Conservation (phyloP, 2,888 invertebrate genomes). For the Sinhomidia bicolor region DNA sequence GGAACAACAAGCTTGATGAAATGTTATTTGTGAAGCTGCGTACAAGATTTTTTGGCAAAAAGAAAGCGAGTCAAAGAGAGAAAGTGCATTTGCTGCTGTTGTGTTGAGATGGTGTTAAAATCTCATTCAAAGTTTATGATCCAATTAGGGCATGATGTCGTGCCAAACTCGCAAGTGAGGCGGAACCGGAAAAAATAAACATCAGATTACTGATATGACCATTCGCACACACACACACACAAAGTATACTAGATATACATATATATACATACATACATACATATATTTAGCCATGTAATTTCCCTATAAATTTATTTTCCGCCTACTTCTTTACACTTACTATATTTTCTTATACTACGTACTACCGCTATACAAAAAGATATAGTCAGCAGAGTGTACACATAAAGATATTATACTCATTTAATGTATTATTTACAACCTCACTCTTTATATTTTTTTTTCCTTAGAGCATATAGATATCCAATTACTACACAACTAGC, state of each 20-base stretch:
- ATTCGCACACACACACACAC: not conserved
- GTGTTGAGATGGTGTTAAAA: slow-evolving; percentile 69
- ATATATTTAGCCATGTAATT: too few relatives aligned
- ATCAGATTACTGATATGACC: slow-evolving; percentile 46
- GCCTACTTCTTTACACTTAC: too few relatives aligned
- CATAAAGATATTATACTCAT: slow-evolving; percentile 15
- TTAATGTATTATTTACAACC: slow-evolving; percentile 40
- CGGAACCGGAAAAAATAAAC: slow-evolving; percentile 69
- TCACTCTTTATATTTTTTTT: slow-evolving; percentile 11
- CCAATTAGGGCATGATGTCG: slow-evolving; percentile 72
- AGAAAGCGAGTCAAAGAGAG: slow-evolving; percentile 8
- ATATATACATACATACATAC: not conserved
- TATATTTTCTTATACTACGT: too few relatives aligned
- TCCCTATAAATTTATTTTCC: too few relatives aligned
- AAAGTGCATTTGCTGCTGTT: slow-evolving; percentile 24
- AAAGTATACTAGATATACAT: not conserved
- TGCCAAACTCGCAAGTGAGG: slow-evolving; percentile 73
- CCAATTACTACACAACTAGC: not conserved
- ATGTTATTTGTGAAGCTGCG: not conserved
- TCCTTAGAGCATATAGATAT: not conserved
- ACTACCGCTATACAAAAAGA: not conserved
- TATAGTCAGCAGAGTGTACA: not conserved
- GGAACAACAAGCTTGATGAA: not conserved
- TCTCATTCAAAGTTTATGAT: slow-evolving; percentile 75
- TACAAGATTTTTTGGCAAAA: not conserved